Percentiles rank a stretch among this genome's conserved stretches.
Conservation (phyloP, 2,113 vertebrate genomes). For the Symphodus melops region DNA sequence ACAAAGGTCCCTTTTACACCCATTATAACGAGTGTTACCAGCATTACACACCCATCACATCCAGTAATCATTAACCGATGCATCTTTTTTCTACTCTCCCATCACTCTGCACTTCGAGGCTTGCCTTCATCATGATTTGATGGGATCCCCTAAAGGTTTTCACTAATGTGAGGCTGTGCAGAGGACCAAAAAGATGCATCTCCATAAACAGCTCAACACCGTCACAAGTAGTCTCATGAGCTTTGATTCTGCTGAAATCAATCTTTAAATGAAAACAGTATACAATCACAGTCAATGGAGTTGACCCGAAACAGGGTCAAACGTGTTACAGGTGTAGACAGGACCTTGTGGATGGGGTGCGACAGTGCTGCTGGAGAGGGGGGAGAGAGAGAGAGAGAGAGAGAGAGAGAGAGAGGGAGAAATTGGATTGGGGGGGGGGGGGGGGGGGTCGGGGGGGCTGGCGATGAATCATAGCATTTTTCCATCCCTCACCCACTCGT, state of each 20-base stretch:
- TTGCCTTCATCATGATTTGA: background rate
- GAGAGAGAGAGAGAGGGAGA: background rate
- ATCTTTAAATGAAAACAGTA: slow-evolving; percentile 26
- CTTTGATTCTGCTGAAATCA: slow-evolving; percentile 6
- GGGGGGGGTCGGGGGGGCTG: background rate
- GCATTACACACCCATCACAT: slow-evolving; percentile 24
- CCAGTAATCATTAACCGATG: background rate
- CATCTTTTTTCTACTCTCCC: slow-evolving; percentile 3
- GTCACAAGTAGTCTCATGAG: background rate
- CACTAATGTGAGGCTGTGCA: background rate
- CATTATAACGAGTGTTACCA: slow-evolving; percentile 12
- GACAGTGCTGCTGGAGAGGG: slow-evolving; percentile 38
- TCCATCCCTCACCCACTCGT: slow-evolving; percentile 49
- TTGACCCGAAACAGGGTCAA: slow-evolving; percentile 71
- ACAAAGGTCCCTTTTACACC: slow-evolving; percentile 16
- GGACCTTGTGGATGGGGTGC: slow-evolving; percentile 68
- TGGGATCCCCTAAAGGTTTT: slow-evolving; percentile 2
- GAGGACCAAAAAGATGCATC: background rate
- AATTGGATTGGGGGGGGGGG: background rate
- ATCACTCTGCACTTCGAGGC: background rate
- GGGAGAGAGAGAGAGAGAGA: background rate
- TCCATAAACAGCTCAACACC: background rate
- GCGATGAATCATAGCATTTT: slow-evolving; percentile 75
- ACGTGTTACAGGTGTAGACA: slow-evolving; percentile 73
- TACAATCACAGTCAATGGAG: slow-evolving; percentile 19